Percentiles rank a stretch among this genome's conserved stretches.
Conservation (phyloP, 2,113 vertebrate genomes). For the Cnemophilus loriae region DNA sequence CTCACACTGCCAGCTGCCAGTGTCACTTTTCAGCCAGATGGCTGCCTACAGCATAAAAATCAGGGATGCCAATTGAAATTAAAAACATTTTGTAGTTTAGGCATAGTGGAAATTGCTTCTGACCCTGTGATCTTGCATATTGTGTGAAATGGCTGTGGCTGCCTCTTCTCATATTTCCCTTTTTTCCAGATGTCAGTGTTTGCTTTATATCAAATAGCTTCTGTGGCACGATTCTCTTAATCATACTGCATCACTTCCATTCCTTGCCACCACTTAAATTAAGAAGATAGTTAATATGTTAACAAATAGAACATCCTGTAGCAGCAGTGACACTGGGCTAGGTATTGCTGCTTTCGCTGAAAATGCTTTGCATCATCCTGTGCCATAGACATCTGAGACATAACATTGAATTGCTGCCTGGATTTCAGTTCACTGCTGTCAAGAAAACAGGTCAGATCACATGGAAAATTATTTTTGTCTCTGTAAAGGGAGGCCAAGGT, state of each 20-base stretch:
- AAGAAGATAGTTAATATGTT: not conserved
- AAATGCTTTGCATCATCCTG: not conserved
- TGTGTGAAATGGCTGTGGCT: not conserved
- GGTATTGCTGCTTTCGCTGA: not conserved
- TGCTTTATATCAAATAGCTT: not conserved
- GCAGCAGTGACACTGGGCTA: not conserved
- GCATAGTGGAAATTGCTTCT: constrained; percentile 1
- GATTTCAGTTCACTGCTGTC: not conserved
- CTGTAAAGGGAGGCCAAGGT: not conserved
- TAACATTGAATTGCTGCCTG: not conserved
- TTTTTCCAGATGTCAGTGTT: not conserved
- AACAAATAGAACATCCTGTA: not conserved
- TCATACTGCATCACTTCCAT: not conserved
- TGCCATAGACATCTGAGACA: not conserved
- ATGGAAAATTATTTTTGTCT: not conserved
- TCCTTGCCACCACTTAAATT: not conserved
- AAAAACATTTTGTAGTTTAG: constrained; percentile 4
- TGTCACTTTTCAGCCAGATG: constrained; percentile 50
- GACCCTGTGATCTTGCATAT: not conserved
- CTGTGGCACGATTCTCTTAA: not conserved
- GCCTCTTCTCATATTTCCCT: not conserved
- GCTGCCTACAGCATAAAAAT: constrained; percentile 20
- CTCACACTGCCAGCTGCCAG: not conserved
- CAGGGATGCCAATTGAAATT: constrained; percentile 37
- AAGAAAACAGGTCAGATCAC: constrained; percentile 8